Evolutionary conservation across 2,888 invertebrate species (phyloP), one percentile per base, ranked within the genome.

Genomic region (Leucophenga montana): DNA sequence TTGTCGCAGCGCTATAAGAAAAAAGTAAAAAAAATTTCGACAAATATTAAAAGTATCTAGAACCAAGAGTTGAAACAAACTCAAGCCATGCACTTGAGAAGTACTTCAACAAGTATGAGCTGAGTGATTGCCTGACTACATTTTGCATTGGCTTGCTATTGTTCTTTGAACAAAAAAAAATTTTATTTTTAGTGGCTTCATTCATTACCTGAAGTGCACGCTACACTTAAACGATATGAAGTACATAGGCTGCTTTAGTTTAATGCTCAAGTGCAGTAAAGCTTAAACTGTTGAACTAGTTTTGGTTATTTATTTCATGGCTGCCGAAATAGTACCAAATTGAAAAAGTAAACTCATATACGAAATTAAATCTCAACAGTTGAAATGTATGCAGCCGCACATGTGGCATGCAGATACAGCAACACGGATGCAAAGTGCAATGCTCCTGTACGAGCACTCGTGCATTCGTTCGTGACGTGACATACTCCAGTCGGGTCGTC

Each of bases 61-160:
- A 70, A 8, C 9, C 39, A 39, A 11, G 9, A 39, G 27, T 27
- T 27, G 27, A 27, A 27, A 27, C 27, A 27, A 27, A 27, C 27
- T 27, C 27, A 27, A 20, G 46, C 13, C 8, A 44, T 14, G 13
- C 20, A 6, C 20, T 22, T 53, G 54, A 53, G 27, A 9, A 27
- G 31, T 27, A 53, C 53, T 53, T 65, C 18, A 50, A n/a, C 20
- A 50, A 22, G 4, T 48, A 53, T 53, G 14, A 39, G 18, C 33
- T 77, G 85, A 78, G 74, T 82, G 85, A 80, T 85, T 83, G 85
- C 85, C 85, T 82, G 85, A 84, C 81, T 85, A 77, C 75, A 73
- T 77, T 76, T 73, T 59, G 59, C 31, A 9, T 33, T n/a, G n/a
- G 33, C 31, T 27, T 27, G n/a, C 68, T 48, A 69, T 69, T 69